Base-by-base conservation (phyloP, 2,113 vertebrate species). In the Apodemus speciosus region DNA sequence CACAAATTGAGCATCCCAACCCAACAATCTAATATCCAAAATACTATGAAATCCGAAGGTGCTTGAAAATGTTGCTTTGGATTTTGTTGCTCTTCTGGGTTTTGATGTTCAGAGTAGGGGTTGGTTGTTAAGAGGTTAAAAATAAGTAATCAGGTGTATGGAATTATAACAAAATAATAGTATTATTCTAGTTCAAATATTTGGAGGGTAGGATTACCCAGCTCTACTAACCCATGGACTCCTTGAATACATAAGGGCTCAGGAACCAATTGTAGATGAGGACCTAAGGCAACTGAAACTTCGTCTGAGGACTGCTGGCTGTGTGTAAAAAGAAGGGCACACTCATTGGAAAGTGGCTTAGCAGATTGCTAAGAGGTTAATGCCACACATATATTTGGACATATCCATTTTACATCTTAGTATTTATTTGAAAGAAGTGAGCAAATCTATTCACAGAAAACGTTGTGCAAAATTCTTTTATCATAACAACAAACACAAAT, bases 281-380 rank as follows among this genome's bases (percentile, higher is more conserved):
- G 6, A 10, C 25, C 14, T 3, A 64, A 35, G 73, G 10, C 25
- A 21, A 9, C 25, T 46, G 6, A 11, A 43, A 80, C 20, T 43
- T 4, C n/a, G 5, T 4, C 0, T 77, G 40, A 91, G 1, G 73
- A 32, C 43, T 25, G n/a, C 35, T 8, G 0, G 0, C 43, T 64
- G 0, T 56, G 32, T 51, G 13, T 69, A 0, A 7, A 49, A 85
- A n/a, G n/a, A 6, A 38, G 25, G 35, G 16, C 5, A 60, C 53
- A 18, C 25, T 9, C n/a, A 91, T 89, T 21, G 23, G 8, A 30
- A 73, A 80, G 86, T 49, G 4, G 21, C 23, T 72, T 62, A 51
- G 15, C 6, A 27, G 4, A 40, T 89, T 30, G 27, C 23, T 51
- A 84, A 3, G 30, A 75, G 2, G 30, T 10, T 68, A 75, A 30